Evolutionary conservation across 2,888 invertebrate genomes (phyloP).

Genomic region (Amblyteles armatorius): DNA sequence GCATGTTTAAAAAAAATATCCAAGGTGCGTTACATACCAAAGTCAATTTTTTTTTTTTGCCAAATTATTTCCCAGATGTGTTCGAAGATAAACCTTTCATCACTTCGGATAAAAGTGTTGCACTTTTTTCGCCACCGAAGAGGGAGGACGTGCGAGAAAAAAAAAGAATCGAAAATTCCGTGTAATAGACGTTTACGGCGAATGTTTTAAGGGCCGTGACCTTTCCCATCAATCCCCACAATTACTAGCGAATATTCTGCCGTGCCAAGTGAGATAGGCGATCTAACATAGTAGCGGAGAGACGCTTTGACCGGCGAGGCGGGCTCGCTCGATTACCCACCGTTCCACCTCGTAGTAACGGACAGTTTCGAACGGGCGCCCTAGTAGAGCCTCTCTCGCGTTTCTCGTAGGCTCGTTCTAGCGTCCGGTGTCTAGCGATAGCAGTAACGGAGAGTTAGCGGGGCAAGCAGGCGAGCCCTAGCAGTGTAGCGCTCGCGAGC

Average conservation of each 20-base stretch:
- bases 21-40: not conserved
- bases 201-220: not conserved
- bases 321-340: slow-evolving; percentile 26
- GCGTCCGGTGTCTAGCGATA: slow-evolving; percentile 53
- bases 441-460: slow-evolving; percentile 59
- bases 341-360: slow-evolving; percentile 47
- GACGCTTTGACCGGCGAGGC: slow-evolving; percentile 10
- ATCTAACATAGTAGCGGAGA: not conserved
- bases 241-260: not conserved
- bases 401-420: slow-evolving; percentile 25
- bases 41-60: not conserved
- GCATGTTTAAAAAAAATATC: not conserved
- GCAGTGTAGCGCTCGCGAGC: slow-evolving; percentile 34
- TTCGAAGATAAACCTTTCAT: not conserved
- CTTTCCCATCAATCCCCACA: slow-evolving; percentile 2
- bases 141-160: not conserved
- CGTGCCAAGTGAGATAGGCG: slow-evolving; percentile 8
- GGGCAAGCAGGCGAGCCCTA: slow-evolving; percentile 34
- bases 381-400: slow-evolving; percentile 20
- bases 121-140: not conserved
- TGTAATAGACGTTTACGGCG: not conserved
- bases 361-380: slow-evolving; percentile 46
- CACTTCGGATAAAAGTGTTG: not conserved
- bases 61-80: not conserved
- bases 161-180: not conserved